Conservation (phyloP, 2,888 invertebrate genomes). For the Ophraella communa region DNA sequence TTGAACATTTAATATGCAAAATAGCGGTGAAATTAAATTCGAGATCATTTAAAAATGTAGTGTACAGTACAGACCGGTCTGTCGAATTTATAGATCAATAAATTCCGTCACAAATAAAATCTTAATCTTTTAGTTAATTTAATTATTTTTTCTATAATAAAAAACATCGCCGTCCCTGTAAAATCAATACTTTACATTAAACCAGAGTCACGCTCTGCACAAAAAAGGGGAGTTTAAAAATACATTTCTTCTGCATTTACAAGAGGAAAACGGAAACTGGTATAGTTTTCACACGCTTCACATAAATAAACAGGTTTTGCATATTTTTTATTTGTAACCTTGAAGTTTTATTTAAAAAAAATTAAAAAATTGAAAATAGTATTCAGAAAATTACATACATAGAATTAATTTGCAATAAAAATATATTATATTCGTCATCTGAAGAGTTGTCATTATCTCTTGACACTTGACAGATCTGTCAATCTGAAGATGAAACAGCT, state of each 20-base stretch:
- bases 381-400: too few relatives aligned
- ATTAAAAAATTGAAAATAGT: too few relatives aligned
- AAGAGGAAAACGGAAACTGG: neutral
- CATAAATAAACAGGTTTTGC: too few relatives aligned
- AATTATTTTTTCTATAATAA: neutral
- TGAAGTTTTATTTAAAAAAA: too few relatives aligned
- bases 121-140: too few relatives aligned
- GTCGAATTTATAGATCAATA: neutral
- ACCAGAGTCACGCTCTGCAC: neutral
- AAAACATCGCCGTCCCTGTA: neutral
- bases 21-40: slow-evolving; percentile 26
- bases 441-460: too few relatives aligned
- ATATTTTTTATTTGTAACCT: too few relatives aligned
- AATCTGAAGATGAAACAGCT: too few relatives aligned
- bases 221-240: slow-evolving; percentile 2
- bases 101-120: neutral
- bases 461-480: too few relatives aligned
- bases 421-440: too few relatives aligned
- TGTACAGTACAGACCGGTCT: neutral
- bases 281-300: too few relatives aligned
- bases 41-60: slow-evolving; percentile 4
- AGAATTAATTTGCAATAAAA: too few relatives aligned
- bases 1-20: slow-evolving; percentile 20
- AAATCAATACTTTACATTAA: slow-evolving; percentile 6
- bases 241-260: neutral